Evolutionary conservation across 2,888 invertebrate species (phyloP).

Genomic region (Dasypolia templi): DNA sequence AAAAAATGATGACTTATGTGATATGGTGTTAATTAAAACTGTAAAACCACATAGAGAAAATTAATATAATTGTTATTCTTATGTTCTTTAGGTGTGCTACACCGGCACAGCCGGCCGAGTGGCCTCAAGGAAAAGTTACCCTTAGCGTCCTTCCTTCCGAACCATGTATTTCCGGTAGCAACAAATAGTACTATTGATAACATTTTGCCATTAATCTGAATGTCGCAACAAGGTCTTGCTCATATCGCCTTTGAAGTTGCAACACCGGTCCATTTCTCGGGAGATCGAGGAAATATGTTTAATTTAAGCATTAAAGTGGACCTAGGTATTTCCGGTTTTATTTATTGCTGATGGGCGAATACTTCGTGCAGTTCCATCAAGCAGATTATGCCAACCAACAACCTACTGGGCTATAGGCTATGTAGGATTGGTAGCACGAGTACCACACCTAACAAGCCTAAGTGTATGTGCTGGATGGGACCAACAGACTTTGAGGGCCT

Average conservation of each 20-base stretch:
- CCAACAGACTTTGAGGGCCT: not conserved
- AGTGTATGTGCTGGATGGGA: not conserved
- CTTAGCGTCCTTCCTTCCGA: not conserved
- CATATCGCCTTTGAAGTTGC: constrained; percentile 3
- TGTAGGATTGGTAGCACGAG: not conserved
- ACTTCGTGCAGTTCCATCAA: not conserved
- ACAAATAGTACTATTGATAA: constrained; percentile 26
- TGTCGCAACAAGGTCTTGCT: constrained; percentile 36
- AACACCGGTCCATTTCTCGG: constrained; percentile 16
- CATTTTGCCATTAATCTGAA: constrained; percentile 41
- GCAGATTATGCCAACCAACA: not conserved
- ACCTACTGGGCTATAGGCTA: not conserved
- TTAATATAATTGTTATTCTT: not conserved
- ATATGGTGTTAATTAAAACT: not conserved
- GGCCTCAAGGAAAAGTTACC: constrained; percentile 10
- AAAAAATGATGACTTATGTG: not conserved
- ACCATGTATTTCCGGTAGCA: constrained; percentile 15
- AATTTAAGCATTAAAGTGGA: constrained; percentile 18
- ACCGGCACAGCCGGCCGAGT: not conserved
- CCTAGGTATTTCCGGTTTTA: constrained; percentile 13
- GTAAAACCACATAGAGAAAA: not conserved
- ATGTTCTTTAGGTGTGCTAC: not conserved
- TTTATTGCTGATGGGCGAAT: not conserved
- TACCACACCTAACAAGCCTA: not conserved
- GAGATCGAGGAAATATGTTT: constrained; percentile 3